Base-by-base conservation (phyloP, 1,140 invertebrate species). In the Polyergus mexicanus region DNA sequence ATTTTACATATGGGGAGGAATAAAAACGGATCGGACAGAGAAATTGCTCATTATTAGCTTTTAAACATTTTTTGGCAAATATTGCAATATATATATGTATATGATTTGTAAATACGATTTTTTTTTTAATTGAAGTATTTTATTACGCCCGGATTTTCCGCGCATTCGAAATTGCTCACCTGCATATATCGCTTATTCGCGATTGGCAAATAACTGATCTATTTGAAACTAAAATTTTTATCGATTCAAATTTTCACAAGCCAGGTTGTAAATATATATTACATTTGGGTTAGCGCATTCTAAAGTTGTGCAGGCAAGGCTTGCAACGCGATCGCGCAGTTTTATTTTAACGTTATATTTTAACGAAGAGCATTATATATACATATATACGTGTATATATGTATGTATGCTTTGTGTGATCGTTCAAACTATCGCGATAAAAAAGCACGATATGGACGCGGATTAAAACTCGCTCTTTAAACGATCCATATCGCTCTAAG, bases 271-370 rank as follows among this genome's bases (percentile, higher is more conserved):
- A 47, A n/a, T 19, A 41, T 62, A 32, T 22, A 32, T 25, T 38
- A 32, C 54, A 60, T 47, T 60, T 44, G 54, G 47, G 54, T 44
- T 62, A 60, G 38, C 78, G 68, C 41, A 74, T 72, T 47, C 25
- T 60, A 60, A 83, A 83, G 44, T 72, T 69, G 32, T 58, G 41
- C 78, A 56, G n/a, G 41, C 78, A 56, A 13, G n/a, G 16, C 68
- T 25, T 41, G 65, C 54, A 60, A 35, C 78, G 44, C 78, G 44
- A 47, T 62, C 28, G 54, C n/a, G 28, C 35, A 69, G 22, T 78
- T 77, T 77, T 77, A 77, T 65, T 77, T 77, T 65, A 63, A 68
- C 35, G 35, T 80, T 69, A 56, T 16, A 69, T 38, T 80, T 69
- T 80, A 71, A 80, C 65, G 58, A 71, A 80, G 47, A 28, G 65